Conservation (phyloP, 2,797 vertebrate genomes). For the Mionectes olivaceus region DNA sequence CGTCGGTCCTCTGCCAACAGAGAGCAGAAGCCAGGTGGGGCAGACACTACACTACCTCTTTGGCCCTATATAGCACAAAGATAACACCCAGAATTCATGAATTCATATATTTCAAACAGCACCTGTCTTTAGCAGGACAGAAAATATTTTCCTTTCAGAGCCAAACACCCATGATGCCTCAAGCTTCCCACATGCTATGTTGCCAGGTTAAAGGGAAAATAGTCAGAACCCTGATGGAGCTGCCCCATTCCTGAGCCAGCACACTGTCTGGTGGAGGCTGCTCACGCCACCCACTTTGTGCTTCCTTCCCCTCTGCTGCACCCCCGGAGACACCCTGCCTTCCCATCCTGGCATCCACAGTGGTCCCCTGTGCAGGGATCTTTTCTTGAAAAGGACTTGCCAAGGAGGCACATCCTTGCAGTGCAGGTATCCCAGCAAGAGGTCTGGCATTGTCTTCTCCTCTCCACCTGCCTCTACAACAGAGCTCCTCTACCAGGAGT, state of each 20-base stretch:
- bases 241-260: neutral
- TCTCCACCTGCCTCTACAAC: fast-evolving
- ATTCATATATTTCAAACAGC: neutral
- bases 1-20: neutral
- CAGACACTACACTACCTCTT: neutral
- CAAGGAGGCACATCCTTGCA: neutral
- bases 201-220: neutral
- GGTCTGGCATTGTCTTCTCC: neutral
- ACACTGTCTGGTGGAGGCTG: neutral
- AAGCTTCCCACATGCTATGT: neutral
- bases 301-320: neutral
- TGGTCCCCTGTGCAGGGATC: neutral
- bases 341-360: neutral
- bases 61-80: neutral
- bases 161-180: neutral
- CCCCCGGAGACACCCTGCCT: neutral
- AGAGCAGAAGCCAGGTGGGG: neutral
- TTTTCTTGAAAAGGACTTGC: neutral
- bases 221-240: neutral
- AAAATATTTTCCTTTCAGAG: neutral
- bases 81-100: neutral
- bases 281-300: fast-evolving
- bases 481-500: neutral
- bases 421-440: neutral
- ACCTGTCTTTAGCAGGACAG: neutral